These are phyloP conservation scores for Pollenia angustigena DNA, from an alignment of 2,888 invertebrate species.

Conservation along the genomic window DNA sequence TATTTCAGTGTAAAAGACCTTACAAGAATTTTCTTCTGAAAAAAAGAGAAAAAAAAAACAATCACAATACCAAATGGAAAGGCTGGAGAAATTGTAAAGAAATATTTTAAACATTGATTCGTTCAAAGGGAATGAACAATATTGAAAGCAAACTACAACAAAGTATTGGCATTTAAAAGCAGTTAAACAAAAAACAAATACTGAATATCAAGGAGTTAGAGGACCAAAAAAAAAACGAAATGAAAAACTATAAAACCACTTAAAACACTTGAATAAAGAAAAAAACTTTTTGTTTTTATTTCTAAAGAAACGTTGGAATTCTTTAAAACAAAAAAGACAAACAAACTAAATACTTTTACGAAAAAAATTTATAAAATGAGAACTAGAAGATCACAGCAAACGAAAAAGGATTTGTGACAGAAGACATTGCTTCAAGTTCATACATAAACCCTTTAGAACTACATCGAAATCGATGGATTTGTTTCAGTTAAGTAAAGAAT, in stretches of 20 bases:
- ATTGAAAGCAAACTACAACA: constrained; percentile 33
- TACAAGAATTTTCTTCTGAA: not conserved
- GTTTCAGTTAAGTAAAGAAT: not conserved
- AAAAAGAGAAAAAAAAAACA: not conserved
- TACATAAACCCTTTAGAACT: constrained; percentile 27
- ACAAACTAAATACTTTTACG: constrained; percentile 31
- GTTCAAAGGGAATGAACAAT: constrained; percentile 39
- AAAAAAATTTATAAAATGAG: constrained; percentile 18
- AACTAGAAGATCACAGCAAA: constrained; percentile 34
- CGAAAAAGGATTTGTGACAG: constrained; percentile 32
- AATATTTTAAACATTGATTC: constrained; percentile 55
- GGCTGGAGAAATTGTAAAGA: constrained; percentile 4
- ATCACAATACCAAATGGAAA: not conserved
- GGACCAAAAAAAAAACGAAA: constrained; percentile 17
- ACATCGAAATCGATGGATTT: not conserved
- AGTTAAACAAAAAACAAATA: constrained; percentile 60
- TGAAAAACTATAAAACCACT: constrained; percentile 70
- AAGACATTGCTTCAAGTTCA: constrained; percentile 18
- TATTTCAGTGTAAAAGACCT: not conserved
- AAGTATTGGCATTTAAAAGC: constrained; percentile 65
- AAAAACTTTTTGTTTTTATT: constrained; percentile 12
- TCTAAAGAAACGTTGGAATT: constrained; percentile 38
- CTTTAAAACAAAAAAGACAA: constrained; percentile 31
- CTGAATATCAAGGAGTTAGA: constrained; percentile 25
- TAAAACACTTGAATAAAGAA: constrained; percentile 65